Conservation (phyloP, 2,797 vertebrate species). For the Amazonetta brasiliensis region DNA sequence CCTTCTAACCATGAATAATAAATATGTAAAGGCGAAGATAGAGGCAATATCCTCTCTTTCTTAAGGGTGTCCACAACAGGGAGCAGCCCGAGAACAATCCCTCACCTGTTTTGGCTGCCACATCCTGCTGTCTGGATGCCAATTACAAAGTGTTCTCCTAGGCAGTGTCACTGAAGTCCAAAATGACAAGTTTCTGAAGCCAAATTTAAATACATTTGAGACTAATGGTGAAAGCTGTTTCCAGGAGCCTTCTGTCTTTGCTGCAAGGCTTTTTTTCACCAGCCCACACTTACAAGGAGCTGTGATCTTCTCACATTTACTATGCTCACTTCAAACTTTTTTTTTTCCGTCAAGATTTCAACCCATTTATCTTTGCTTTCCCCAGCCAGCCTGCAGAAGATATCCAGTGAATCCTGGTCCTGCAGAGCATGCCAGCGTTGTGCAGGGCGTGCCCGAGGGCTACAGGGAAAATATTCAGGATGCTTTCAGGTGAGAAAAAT, state of each 20-base stretch:
- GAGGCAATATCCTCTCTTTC: slow-evolving; percentile 6
- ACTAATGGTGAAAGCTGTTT: background rate
- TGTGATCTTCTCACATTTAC: background rate
- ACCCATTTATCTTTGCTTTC: background rate
- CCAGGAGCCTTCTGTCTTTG: background rate
- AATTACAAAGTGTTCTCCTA: background rate
- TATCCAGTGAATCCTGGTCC: fast-evolving
- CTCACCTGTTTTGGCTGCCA: slow-evolving; percentile 26
- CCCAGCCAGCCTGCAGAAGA: background rate
- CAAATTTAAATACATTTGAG: slow-evolving; percentile 12
- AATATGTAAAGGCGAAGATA: slow-evolving; percentile 27
- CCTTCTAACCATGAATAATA: slow-evolving; percentile 12
- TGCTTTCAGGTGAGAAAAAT: background rate
- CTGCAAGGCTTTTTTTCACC: background rate
- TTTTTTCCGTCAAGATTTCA: background rate
- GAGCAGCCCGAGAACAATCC: slow-evolving; percentile 25
- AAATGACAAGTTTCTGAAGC: slow-evolving; percentile 13
- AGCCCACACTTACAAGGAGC: background rate
- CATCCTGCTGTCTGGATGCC: slow-evolving; percentile 30
- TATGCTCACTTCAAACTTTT: background rate
- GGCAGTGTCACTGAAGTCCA: background rate
- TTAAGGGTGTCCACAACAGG: slow-evolving; percentile 34
- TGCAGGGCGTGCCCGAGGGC: background rate
- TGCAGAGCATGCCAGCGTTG: no score
- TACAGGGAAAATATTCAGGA: background rate